A percentile compares a stretch with the other conserved stretches of the same genome.
Evolutionary conservation across 2,797 vertebrate genomes (phyloP).

Genomic region (Gorsachius magnificus): DNA sequence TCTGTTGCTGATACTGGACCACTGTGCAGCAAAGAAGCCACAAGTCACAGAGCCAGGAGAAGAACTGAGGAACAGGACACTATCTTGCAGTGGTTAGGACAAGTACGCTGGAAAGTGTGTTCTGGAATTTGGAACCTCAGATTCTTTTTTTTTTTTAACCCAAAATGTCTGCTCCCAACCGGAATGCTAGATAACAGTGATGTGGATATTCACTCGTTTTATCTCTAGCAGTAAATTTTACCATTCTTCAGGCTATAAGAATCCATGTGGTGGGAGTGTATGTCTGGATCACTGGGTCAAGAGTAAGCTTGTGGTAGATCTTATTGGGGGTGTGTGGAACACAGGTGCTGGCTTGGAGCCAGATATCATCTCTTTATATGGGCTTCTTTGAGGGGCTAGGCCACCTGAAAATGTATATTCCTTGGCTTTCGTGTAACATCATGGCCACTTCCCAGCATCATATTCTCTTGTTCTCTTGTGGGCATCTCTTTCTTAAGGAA

Average conservation of each 20-base stretch:
- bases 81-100: not conserved
- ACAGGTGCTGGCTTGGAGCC: not conserved
- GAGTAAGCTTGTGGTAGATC: not conserved
- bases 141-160: not conserved
- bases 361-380: not conserved
- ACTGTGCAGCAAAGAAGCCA: not conserved
- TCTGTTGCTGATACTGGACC: not conserved
- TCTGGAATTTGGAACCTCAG: not conserved
- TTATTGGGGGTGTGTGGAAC: not conserved
- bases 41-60: not conserved
- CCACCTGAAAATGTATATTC: not conserved
- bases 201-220: not conserved
- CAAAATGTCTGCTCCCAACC: not conserved
- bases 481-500: not conserved
- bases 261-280: not conserved
- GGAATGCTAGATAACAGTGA: not conserved
- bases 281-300: not conserved
- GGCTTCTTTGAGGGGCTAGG: not conserved
- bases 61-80: not conserved
- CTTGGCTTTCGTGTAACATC: not conserved
- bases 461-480: not conserved
- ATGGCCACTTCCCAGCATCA: not conserved
- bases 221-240: not conserved
- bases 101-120: not conserved
- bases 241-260: not conserved